Percentiles rank a stretch among this genome's conserved stretches.
Evolutionary conservation across 2,888 invertebrate genomes (phyloP).

Genomic region (Anaspis maculata): DNA sequence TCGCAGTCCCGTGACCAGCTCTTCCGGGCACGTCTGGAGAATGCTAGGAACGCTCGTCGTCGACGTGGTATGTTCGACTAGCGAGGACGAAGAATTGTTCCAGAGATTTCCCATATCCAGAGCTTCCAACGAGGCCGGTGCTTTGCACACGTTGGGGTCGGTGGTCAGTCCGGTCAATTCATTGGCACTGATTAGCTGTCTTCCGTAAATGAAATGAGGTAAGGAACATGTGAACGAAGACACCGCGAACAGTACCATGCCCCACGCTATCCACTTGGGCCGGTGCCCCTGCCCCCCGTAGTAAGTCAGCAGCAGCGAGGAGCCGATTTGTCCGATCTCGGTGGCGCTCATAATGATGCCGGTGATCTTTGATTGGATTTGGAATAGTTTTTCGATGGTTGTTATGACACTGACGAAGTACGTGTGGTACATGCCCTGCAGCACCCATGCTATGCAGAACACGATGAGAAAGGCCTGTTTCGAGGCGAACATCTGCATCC

Average conservation of each 20-base stretch:
- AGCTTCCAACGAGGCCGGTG: conserved; percentile 13
- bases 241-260: conserved; percentile 80
- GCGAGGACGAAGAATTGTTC: conserved; percentile 17
- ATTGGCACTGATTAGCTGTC: conserved; percentile 55
- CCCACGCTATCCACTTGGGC: conserved; percentile 89
- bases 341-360: conserved; percentile 85
- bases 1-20: conserved; percentile 55
- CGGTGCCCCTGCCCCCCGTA: conserved; percentile 87
- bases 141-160: conserved; percentile 41
- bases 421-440: conserved; percentile 87
- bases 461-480: conserved; percentile 83
- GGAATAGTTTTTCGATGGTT: conserved; percentile 86
- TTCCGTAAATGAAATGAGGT: conserved; percentile 80
- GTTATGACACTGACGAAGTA: conserved; percentile 92
- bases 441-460: conserved; percentile 79
- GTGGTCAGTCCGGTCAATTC: conserved; percentile 39
- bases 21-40: conserved; percentile 36
- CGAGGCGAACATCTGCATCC: conserved; percentile 72
- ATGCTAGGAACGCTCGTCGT: conserved; percentile 20
- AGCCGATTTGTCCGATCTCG: conserved; percentile 88
- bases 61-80: conserved; percentile 29
- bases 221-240: conserved; percentile 80
- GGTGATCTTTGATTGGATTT: conserved; percentile 85
- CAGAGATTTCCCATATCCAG: conserved; percentile 7
- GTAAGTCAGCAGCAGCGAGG: conserved; percentile 79